Evolutionary conservation across 2,888 invertebrate genomes (phyloP).

Genomic region (Drosophila macrospina): DNA sequence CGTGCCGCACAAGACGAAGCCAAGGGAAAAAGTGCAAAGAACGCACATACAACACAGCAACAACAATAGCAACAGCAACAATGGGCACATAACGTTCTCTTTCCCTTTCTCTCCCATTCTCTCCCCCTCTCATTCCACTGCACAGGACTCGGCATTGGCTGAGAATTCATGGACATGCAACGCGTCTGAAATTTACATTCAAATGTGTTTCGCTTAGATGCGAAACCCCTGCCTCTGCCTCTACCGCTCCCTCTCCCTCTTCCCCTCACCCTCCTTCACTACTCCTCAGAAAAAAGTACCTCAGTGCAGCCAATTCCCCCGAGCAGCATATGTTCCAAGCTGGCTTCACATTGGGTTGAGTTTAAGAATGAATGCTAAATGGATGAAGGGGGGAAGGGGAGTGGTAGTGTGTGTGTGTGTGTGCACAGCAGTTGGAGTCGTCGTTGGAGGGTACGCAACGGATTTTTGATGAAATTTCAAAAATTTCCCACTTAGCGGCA

Average conservation of each 20-base stretch:
- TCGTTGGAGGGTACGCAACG: slow-evolving; percentile 46
- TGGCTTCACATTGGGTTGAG: slow-evolving; percentile 5
- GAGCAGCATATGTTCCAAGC: slow-evolving; percentile 75
- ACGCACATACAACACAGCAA: slow-evolving; percentile 13
- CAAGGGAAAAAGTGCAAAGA: slow-evolving; percentile 56
- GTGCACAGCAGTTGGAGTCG: not conserved
- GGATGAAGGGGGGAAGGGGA: slow-evolving; percentile 5
- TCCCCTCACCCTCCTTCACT: no score
- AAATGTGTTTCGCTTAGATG: slow-evolving; percentile 81
- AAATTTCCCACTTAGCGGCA: slow-evolving; percentile 74
- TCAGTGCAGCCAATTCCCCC: slow-evolving; percentile 78
- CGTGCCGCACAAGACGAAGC: slow-evolving; percentile 38
- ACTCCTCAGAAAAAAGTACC: slow-evolving; percentile 70
- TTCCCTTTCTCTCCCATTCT: slow-evolving; percentile 33
- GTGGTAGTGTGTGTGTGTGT: slow-evolving; percentile 14
- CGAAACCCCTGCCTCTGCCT: no score
- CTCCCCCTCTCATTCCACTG: slow-evolving; percentile 1
- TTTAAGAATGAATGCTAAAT: no score
- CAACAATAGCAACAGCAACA: slow-evolving; percentile 47
- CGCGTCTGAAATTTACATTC: slow-evolving; percentile 79
- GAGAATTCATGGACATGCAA: slow-evolving; percentile 78
- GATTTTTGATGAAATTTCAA: slow-evolving; percentile 84
- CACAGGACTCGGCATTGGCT: slow-evolving; percentile 37
- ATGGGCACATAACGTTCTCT: slow-evolving; percentile 54
- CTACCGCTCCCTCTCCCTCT: no score